Evolutionary conservation across 2,113 vertebrate genomes (phyloP).

Genomic region (Sorex araneus): DNA sequence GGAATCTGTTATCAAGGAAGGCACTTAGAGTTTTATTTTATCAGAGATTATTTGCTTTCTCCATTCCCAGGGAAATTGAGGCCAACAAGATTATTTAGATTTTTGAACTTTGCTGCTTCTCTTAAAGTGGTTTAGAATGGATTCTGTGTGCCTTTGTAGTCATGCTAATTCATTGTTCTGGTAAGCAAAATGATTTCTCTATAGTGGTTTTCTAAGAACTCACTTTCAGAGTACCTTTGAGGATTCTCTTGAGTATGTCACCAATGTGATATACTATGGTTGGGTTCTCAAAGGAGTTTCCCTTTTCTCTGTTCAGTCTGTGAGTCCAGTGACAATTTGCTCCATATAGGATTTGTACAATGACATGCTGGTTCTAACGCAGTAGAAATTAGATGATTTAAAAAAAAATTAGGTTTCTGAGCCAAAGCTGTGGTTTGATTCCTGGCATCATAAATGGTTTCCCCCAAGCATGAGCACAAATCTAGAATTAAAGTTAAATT

Average conservation of each 20-base stretch:
- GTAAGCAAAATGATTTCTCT: conserved; percentile 26
- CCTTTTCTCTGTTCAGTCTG: not conserved
- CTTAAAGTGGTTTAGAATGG: not conserved
- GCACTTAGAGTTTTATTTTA: conserved; percentile 41
- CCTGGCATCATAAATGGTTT: no score
- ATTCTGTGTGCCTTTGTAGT: not conserved
- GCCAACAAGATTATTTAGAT: not conserved
- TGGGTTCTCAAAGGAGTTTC: conserved; percentile 18
- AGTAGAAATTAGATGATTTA: not conserved
- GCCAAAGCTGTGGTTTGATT: no score
- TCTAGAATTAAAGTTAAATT: no score
- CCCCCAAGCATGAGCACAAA: no score
- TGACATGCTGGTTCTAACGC: not conserved
- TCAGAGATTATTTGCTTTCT: conserved; percentile 10
- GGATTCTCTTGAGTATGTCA: not conserved
- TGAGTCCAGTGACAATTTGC: not conserved
- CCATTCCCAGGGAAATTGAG: not conserved
- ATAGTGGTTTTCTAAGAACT: not conserved
- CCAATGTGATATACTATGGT: not conserved
- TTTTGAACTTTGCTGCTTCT: not conserved
- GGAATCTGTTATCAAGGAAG: not conserved
- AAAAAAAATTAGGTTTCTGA: not conserved
- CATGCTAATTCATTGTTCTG: conserved; percentile 35
- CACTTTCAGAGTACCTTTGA: not conserved
- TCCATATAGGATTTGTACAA: not conserved